These are phyloP conservation scores for Danio aesculapii DNA, from an alignment of 2,797 vertebrate species.

Conservation along the genomic window DNA sequence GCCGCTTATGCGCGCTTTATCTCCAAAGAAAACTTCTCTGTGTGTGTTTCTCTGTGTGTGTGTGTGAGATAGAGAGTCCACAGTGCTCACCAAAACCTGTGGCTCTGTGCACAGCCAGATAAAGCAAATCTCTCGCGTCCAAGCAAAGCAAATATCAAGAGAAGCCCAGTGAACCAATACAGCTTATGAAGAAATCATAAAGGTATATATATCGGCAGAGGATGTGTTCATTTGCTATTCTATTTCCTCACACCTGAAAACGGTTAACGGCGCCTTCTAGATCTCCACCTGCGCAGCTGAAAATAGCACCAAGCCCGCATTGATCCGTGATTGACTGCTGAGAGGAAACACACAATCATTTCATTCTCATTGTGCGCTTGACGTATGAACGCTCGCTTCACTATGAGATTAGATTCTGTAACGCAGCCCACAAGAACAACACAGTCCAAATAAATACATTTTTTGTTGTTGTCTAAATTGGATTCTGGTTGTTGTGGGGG, in stretches of 20 bases:
- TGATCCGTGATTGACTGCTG: constrained; percentile 58
- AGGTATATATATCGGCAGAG: constrained; percentile 1
- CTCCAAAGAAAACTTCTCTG: constrained; percentile 5
- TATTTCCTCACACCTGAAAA: constrained; percentile 13
- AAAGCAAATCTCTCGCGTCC: constrained; percentile 27
- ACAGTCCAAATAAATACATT: constrained; percentile 32
- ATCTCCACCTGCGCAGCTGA: constrained; percentile 35
- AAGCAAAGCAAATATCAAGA: constrained; percentile 14
- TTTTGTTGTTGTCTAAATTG: constrained; percentile 19
- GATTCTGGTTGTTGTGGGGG: not conserved
- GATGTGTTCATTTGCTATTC: not conserved
- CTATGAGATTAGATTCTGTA: constrained; percentile 40
- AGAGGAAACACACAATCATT: constrained; percentile 55
- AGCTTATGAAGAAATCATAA: constrained; percentile 21
- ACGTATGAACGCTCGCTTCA: constrained; percentile 37
- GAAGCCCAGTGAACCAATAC: not conserved
- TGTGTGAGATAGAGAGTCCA: constrained; percentile 10
- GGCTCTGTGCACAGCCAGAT: not conserved
- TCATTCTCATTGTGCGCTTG: constrained; percentile 51
- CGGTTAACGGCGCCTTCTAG: not conserved
- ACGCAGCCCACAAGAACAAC: constrained; percentile 2
- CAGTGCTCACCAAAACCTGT: not conserved
- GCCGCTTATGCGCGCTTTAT: not conserved
- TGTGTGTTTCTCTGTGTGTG: constrained; percentile 1
- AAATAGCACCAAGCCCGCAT: constrained; percentile 51